Evolutionary conservation across 2,888 invertebrate species (phyloP).

Genomic region (Zaprionus lineosus): DNA sequence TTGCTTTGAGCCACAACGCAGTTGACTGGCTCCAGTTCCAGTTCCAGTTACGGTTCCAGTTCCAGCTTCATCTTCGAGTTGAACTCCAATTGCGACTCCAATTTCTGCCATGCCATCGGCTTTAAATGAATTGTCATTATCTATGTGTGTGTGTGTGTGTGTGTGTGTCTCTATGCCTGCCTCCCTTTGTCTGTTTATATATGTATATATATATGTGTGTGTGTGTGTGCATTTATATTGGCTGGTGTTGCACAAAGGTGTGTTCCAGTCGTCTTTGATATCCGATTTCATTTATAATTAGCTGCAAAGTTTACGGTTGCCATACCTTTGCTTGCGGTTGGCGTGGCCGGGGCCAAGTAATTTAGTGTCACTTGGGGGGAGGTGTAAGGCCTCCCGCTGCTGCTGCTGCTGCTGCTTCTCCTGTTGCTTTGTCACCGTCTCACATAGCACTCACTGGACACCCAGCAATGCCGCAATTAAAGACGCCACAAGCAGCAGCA

Average conservation of each 20-base stretch:
- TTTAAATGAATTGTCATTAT: conserved; percentile 68
- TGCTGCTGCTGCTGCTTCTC: neutral
- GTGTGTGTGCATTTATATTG: conserved; percentile 9
- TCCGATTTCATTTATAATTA: conserved; percentile 78
- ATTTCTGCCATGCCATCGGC: conserved; percentile 31
- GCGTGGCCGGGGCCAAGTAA: conserved; percentile 67
- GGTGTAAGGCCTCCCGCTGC: too few species aligned
- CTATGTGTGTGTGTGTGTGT: conserved; percentile 23
- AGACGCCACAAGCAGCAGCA: too few species aligned
- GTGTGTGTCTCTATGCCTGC: too few species aligned
- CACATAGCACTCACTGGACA: too few species aligned
- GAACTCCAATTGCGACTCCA: neutral
- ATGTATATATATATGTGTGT: conserved; percentile 16
- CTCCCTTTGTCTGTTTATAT: too few species aligned
- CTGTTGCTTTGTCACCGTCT: neutral
- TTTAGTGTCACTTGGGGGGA: conserved; percentile 48
- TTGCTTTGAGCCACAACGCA: conserved; percentile 60
- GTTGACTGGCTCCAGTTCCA: conserved; percentile 45
- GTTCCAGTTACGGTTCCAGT: conserved; percentile 6
- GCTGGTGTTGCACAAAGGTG: conserved; percentile 63
- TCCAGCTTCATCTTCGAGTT: conserved; percentile 36
- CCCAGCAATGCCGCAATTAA: too few species aligned
- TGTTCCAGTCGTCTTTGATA: conserved; percentile 67
- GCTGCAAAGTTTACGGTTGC: conserved; percentile 71
- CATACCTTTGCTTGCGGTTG: conserved; percentile 72